Conservation (phyloP, 2,113 vertebrate species). For the Spilogale gracilis region DNA sequence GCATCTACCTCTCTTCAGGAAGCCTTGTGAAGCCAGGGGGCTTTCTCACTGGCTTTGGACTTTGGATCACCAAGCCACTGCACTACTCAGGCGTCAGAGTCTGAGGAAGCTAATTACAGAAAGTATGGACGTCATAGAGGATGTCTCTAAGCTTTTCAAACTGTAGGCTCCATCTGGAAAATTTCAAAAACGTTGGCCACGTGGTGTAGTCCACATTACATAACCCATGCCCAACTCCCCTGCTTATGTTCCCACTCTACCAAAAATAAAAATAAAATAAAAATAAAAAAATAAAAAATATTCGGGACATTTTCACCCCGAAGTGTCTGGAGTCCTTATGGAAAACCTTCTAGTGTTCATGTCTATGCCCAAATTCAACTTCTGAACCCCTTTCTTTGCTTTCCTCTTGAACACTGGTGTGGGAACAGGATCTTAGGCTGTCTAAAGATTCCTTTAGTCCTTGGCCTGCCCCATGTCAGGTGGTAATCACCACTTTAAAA, state of each 20-base stretch:
- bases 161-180: slow-evolving; percentile 2
- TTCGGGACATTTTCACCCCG: slow-evolving; percentile 33
- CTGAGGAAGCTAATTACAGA: slow-evolving; percentile 59
- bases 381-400: not conserved
- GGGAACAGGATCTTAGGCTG: not conserved
- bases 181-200: not conserved
- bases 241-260: slow-evolving; percentile 57
- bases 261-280: not conserved
- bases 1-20: not conserved
- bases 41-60: not conserved
- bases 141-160: slow-evolving; percentile 46
- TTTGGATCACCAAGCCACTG: not conserved
- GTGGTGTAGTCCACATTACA: slow-evolving; percentile 16
- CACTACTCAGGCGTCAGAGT: slow-evolving; percentile 39
- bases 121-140: slow-evolving; percentile 42
- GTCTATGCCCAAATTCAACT: slow-evolving; percentile 38
- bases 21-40: not conserved
- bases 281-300: not conserved
- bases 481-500: slow-evolving; percentile 79
- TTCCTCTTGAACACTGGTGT: not conserved
- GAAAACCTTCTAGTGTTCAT: slow-evolving; percentile 61
- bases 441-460: slow-evolving; percentile 63
- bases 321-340: slow-evolving; percentile 65
- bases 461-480: slow-evolving; percentile 51
- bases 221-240: not conserved